Base-by-base conservation (phyloP, 2,113 vertebrate genomes). In the Crotalus horridus region DNA sequence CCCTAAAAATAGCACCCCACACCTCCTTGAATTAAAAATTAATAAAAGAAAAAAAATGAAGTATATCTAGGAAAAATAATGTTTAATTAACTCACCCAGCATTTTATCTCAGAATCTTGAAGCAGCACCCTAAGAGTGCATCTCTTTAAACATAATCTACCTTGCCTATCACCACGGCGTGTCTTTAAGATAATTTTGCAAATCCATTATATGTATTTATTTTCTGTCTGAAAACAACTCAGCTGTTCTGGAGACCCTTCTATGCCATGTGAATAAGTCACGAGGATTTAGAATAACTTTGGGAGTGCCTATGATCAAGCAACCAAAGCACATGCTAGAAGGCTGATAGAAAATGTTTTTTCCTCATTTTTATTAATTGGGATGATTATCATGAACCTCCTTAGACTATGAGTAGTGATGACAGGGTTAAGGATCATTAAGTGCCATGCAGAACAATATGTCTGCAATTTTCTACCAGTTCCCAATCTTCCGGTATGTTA, bases 91-190 rank as follows among this genome's bases (percentile, higher is more conserved):
- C 39, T 54, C 87, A 0, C 0, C 0, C 88, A 92, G 87, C 0
- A 1, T 61, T 94, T 93, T 93, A 85, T 91, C 88, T 0, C 6
- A 93, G 93, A 58, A 89, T 93, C 91, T 93, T 90, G 88, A 94
- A 94, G 89, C 51, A 86, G 46, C 94, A 96, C 0, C 3, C 6
- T 88, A 86, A 93, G 1, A 0, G 61, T 93, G 53, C 58, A 54
- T 94, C 89, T 94, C 89, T 94, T 88, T 92, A 88, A 93, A 93
- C 93, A 46, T 88, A 92, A 95, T 92, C 90, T 95, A 95, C 93
- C 92, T 64, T 95, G 94, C 95, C 90, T 93, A 93, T 94, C 91
- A 92, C 56, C 43, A 6, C 0, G 0, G 51, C 0, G 0, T 94
- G 90, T 61, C 93, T 91, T 88, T 0, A 5, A 81, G 92, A 92